Evolutionary conservation across 2,888 invertebrate genomes (phyloP), one percentile per base, ranked within the genome.

Genomic region (Microctonus brassicae): DNA sequence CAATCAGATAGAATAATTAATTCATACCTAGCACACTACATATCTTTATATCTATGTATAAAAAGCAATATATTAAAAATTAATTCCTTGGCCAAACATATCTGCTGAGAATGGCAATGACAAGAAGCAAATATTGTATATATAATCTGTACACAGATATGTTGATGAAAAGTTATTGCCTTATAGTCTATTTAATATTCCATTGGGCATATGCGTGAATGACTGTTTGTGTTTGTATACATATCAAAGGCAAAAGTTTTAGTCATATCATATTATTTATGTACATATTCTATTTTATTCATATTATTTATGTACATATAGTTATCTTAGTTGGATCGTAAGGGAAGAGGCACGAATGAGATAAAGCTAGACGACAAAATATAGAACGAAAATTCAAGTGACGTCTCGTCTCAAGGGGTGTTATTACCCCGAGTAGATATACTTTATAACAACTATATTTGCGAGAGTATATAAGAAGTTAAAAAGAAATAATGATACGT

Each of bases 331-430:
- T 36, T 36, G n/a, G 36, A 36, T 53, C 20, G 34, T 62, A 34
- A 29, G 34, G 24, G 11, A 24, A 11, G 9, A 17, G 3, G 11
- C 33, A 11, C 13, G 24, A 22, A 20, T 20, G 36, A 24, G 29
- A 11, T 20, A 17, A 13, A 58, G 68, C 66, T 60, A 47, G 53
- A 69, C 52, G 22, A 52, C 58, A 47, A 66, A 58, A 39, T 52
- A 36, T 22, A n/a, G 42, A 36, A 60, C 42, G 63, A 58, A 70
- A 58, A 61, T 71, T 70, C 69, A 69, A 76, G 74, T 69, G 74
- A 72, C 65, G 77, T 77, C 73, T 74, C 69, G 77, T 77, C 76
- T 77, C 77, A 69, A 75, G 77, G 74, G 74, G 70, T 76, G 63
- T 76, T 73, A 75, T 77, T 72, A 75, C 70, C 61, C 68, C 42